Conservation (phyloP, 2,888 invertebrate genomes). For the Brassicogethes aeneus region DNA sequence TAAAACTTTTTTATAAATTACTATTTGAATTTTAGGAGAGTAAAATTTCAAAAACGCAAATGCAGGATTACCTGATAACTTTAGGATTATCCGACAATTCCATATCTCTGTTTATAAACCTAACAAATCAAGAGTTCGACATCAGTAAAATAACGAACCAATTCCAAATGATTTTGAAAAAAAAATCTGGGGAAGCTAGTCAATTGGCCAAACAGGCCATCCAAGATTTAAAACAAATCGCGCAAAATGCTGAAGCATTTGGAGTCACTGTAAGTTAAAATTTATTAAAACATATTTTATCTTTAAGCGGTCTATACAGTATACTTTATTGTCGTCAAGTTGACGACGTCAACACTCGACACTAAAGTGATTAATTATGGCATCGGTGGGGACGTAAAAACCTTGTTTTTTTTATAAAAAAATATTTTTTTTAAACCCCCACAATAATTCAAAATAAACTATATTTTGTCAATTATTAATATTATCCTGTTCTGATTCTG, state of each 20-base stretch:
- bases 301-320: no score
- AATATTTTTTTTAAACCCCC: no score
- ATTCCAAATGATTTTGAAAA: constrained; percentile 57
- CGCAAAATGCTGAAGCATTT: constrained; percentile 59
- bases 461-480: no score
- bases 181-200: constrained; percentile 55
- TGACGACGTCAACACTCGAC: no score
- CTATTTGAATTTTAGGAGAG: constrained; percentile 42
- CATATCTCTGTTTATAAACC: constrained; percentile 51
- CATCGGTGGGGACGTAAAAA: no score
- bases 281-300: constrained; percentile 5
- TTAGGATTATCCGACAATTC: constrained; percentile 60
- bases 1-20: no score
- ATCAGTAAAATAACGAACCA: constrained; percentile 51
- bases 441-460: no score
- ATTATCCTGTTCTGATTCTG: no score
- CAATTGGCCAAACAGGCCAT: constrained; percentile 60
- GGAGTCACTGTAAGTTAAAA: constrained; percentile 60
- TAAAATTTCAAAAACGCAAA: constrained; percentile 55
- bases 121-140: constrained; percentile 60
- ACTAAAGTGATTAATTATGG: no score
- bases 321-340: neutral
- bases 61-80: constrained; percentile 59
- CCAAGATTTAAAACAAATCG: constrained; percentile 65
- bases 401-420: no score